Evolutionary conservation across 2,888 invertebrate genomes (phyloP).

Genomic region (Hydropsyche betteni): DNA sequence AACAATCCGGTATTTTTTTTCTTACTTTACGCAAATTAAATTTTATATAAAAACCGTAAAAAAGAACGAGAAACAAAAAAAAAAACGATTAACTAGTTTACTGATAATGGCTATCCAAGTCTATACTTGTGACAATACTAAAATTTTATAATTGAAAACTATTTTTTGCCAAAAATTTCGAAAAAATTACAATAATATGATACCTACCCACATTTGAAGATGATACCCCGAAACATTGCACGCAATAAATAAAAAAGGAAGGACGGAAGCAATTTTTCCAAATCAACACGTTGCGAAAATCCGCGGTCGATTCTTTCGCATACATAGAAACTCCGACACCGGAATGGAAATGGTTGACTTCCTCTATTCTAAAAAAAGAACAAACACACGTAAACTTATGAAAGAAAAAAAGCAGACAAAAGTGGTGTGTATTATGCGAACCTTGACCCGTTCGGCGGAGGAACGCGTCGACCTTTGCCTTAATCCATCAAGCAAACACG

Average conservation of each 20-base stretch:
- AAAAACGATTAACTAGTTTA: too few species aligned
- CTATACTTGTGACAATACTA: too few species aligned
- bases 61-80: too few species aligned
- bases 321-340: background rate
- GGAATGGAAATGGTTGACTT: background rate
- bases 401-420: background rate
- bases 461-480: slow-evolving; percentile 20
- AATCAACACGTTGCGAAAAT: slow-evolving; percentile 15
- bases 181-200: background rate
- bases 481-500: slow-evolving; percentile 31
- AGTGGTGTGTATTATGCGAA: slow-evolving; percentile 19
- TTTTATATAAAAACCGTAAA: too few species aligned
- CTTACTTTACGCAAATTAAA: too few species aligned
- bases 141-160: background rate
- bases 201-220: too few species aligned
- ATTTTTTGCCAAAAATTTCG: background rate
- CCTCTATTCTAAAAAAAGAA: background rate
- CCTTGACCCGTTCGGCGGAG: slow-evolving; percentile 18
- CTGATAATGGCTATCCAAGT: too few species aligned
- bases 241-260: background rate
- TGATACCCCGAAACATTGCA: too few species aligned
- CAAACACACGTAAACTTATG: background rate
- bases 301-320: slow-evolving; percentile 2
- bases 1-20: too few species aligned
- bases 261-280: slow-evolving; percentile 21